phyloP scores from a whole-genome alignment of 2,888 invertebrate genomes.

The Laspeyria flexula region DNA sequence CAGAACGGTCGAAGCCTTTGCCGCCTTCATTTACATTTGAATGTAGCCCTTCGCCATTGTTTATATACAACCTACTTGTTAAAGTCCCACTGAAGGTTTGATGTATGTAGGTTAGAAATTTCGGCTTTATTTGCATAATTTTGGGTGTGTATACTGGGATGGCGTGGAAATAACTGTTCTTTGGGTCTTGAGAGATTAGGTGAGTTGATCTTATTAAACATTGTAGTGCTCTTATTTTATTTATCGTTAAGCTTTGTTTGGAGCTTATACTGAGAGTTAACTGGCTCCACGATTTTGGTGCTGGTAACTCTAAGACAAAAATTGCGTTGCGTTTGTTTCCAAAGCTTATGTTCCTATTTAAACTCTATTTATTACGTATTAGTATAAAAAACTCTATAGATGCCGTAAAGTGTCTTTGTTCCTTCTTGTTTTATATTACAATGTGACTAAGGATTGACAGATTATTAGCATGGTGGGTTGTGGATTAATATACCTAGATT shows the following conservation, averaged over 20 bases:
- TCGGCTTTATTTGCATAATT: constrained; percentile 17
- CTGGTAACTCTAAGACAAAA: too few relatives aligned
- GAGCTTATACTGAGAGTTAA: not conserved
- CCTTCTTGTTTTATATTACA: too few relatives aligned
- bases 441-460: too few relatives aligned
- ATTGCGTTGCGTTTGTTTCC: too few relatives aligned
- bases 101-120: constrained; percentile 19
- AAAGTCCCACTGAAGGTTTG: constrained; percentile 8
- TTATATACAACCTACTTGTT: constrained; percentile 36
- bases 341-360: too few relatives aligned
- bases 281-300: too few relatives aligned
- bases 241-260: not conserved
- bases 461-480: too few relatives aligned
- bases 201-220: constrained; percentile 8
- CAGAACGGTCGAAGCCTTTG: constrained; percentile 31
- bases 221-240: not conserved
- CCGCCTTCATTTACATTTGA: constrained; percentile 48
- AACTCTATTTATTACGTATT: too few relatives aligned
- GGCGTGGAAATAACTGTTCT: constrained; percentile 12
- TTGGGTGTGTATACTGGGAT: constrained; percentile 5
- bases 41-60: constrained; percentile 42
- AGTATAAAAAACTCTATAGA: too few relatives aligned
- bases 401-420: too few relatives aligned
- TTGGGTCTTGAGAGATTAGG: not conserved
- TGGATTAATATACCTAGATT: too few relatives aligned